Evolutionary conservation across 2,113 vertebrate species (phyloP).

Genomic region (Chionodraco myersi): DNA sequence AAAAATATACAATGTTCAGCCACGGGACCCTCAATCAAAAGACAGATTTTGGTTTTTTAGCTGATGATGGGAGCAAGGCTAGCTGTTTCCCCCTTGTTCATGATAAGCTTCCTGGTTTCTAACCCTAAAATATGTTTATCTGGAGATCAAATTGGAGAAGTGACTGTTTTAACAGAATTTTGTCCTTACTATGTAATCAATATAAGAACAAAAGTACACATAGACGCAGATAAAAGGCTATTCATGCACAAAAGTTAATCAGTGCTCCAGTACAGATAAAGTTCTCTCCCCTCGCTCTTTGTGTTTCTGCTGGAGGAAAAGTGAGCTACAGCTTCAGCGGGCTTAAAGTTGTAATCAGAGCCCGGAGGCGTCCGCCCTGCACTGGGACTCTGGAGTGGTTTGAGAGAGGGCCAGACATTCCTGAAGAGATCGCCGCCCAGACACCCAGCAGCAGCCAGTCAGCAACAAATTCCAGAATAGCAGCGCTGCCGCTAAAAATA

Average conservation of each 20-base stretch:
- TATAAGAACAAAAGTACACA: constrained; percentile 4
- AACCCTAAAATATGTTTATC: background rate
- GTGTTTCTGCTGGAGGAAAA: constrained; percentile 44
- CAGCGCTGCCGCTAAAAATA: constrained; percentile 86
- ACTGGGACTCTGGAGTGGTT: constrained; percentile 83
- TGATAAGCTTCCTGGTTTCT: too few relatives aligned
- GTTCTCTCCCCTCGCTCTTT: constrained; percentile 39
- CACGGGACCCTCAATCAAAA: background rate
- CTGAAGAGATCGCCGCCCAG: constrained; percentile 83
- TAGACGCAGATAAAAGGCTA: constrained; percentile 6
- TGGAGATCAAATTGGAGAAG: background rate
- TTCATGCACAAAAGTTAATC: background rate
- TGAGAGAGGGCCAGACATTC: constrained; percentile 86
- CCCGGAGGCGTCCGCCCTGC: constrained; percentile 62
- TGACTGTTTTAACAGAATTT: background rate
- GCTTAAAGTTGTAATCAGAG: constrained; percentile 79
- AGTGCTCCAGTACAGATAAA: constrained; percentile 28
- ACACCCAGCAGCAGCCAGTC: constrained; percentile 84
- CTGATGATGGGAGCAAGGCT: too few relatives aligned
- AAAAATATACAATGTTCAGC: too few relatives aligned
- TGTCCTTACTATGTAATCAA: background rate
- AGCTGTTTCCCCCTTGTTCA: too few relatives aligned
- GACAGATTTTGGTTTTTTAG: background rate
- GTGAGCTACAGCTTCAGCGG: constrained; percentile 47
- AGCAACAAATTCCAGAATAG: constrained; percentile 88